Evolutionary conservation across 2,113 vertebrate species (phyloP).

Genomic region (Mustelus asterias): DNA sequence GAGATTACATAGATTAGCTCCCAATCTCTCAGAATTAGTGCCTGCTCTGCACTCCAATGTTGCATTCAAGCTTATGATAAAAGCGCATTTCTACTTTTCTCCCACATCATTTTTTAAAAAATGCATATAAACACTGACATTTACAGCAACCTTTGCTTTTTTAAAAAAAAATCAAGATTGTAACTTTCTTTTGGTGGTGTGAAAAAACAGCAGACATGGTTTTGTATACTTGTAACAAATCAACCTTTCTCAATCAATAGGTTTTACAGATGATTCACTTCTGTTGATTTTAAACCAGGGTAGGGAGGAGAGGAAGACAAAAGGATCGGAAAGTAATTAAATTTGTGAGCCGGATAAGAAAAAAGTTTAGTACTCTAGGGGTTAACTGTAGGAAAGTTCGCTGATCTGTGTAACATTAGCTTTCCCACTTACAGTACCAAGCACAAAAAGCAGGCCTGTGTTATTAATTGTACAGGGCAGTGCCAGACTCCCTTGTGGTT

Average conservation of each 20-base stretch:
- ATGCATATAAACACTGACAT: background rate
- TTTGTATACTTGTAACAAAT: background rate
- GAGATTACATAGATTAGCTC: background rate
- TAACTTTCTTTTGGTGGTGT: background rate
- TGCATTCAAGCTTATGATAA: background rate
- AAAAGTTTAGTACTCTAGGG: background rate
- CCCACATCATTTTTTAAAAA: background rate
- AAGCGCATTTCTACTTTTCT: background rate
- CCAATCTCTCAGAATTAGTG: background rate
- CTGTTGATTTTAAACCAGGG: background rate
- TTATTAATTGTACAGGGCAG: conserved; percentile 43
- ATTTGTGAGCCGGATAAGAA: background rate
- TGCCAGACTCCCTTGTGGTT: conserved; percentile 36
- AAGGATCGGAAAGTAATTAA: background rate
- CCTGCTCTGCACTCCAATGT: background rate
- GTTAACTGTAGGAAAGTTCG: conserved; percentile 14
- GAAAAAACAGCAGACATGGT: background rate
- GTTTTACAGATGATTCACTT: background rate
- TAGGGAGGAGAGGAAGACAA: background rate
- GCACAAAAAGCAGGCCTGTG: conserved; percentile 42
- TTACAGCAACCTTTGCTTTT: background rate
- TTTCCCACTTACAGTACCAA: conserved; percentile 38
- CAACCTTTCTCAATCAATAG: background rate
- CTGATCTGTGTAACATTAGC: conserved; percentile 23
- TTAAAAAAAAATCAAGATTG: background rate